phyloP scores from a whole-genome alignment of 2,888 invertebrate species.

The Iphiclides podalirius region DNA sequence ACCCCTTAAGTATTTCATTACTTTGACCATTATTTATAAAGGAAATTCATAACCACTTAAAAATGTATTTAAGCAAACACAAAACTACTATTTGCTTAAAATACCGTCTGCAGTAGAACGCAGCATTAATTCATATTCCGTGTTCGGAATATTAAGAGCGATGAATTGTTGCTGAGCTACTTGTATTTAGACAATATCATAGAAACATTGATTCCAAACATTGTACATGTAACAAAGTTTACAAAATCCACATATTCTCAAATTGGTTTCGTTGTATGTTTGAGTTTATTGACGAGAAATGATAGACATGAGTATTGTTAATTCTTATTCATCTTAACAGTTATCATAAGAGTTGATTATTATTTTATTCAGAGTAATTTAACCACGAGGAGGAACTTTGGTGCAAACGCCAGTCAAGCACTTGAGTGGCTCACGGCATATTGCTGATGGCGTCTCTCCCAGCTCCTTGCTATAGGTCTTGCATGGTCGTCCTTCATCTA shows the following conservation, averaged over 20 bases:
- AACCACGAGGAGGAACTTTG: conserved; percentile 44
- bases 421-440: conserved; percentile 57
- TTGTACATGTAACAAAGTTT: not conserved
- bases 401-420: conserved; percentile 57
- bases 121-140: conserved; percentile 8
- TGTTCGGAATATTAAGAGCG: conserved; percentile 11
- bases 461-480: conserved; percentile 67
- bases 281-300: too few species aligned
- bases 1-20: too few species aligned
- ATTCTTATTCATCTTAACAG: too few species aligned
- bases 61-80: too few species aligned
- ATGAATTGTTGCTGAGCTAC: conserved; percentile 10
- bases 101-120: conserved; percentile 8
- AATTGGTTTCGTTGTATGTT: too few species aligned
- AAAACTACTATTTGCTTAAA: not conserved
- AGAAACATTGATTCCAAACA: not conserved
- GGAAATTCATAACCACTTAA: too few species aligned
- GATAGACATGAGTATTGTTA: too few species aligned
- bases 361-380: too few species aligned
- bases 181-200: conserved; percentile 3
- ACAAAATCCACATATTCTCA: too few species aligned
- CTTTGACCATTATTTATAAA: too few species aligned
- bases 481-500: conserved; percentile 58
- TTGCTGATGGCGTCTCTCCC: conserved; percentile 64
- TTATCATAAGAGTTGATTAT: too few species aligned